Evolutionary conservation across 2,113 vertebrate genomes (phyloP), one percentile per base, ranked within the genome.

Genomic region (Campylomormyrus tamandua): DNA sequence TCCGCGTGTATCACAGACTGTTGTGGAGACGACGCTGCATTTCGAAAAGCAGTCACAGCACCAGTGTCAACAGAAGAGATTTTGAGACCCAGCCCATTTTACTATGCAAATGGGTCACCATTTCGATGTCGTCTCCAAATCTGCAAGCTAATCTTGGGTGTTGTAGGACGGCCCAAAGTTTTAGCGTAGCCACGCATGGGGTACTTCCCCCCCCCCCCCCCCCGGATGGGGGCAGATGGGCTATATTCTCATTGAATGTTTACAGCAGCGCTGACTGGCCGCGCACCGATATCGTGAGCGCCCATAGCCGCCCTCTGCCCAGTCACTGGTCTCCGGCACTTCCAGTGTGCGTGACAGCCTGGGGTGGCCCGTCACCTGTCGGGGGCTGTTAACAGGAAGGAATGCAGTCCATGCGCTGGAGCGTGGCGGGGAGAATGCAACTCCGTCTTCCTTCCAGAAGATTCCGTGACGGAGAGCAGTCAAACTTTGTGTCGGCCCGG

Each of bases 211-310:
- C 31, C 70, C 31, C 24, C 21, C 5, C 4, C 31, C 31, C 31
- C 31, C 35, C 35, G 35, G 0, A 19, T 53, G 13, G 62, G 27
- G 9, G 62, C 27, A 11, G 70, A 39, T 2, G 35, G 70, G 13
- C 6, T 77, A 77, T 5, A 90, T 90, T 83, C 52, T 91, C 70
- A 90, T 24, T 85, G 84, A 42, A 70, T 91, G 56, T 90, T 92
- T 42, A 62, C 70, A 83, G 49, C 46, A 15, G 48, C 70, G 24
- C 21, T 66, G n/a, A 90, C 49, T 15, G 88, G 87, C 84, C 58
- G 24, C 10, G 1, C 1, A 3, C 9, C n/a, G 62, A 27, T 92
- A 42, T 52, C 31, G 89, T 2, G 56, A 58, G 6, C 0, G 56
- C 21, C 1, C 56, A 7, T 92, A 21, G 19, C 39, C 5, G 80